Evolutionary conservation across 2,888 invertebrate species (phyloP), one percentile per base, ranked within the genome.

Genomic region (Venusia cambrica): DNA sequence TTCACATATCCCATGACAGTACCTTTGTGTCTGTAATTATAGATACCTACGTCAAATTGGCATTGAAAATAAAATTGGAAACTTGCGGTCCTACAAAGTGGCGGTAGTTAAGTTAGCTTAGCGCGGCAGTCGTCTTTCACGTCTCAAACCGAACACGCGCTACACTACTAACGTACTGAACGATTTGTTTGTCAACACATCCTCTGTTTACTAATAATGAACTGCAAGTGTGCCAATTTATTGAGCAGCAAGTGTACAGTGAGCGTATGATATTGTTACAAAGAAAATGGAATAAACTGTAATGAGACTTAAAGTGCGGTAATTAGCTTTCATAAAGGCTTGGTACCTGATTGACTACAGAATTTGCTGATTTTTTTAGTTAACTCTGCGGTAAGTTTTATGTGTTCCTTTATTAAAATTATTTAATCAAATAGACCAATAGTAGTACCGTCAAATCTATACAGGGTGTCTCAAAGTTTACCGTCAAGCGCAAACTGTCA

Each of bases 191-290:
- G 34, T 38, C 45, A 45, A 48, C 42, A 45, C 32, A 5, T 20
- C 8, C 5, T 20, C 9, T 35, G 35, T 40, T 62, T 60, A 57
- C 59, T 55, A 62, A 52, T 51, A n/a, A 59, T 56, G 55, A 38
- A 19, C 38, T 12, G 15, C 30, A 50, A 53, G 46, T 46, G 45
- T 43, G 61, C 54, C 58, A 54, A 45, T 38, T 55, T 28, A 32
- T 43, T 50, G 52, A 58, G 55, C 57, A 6, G 27, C 38, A 45
- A 44, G 43, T 53, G 45, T 58, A 49, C 15, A n/a, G 27, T 10
- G 16, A 13, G 5, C 9, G 5, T 24, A 5, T 24, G 14, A 24
- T 8, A 5, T 20, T 6, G 21, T 11, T 4, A 3, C 13, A 6
- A 12, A 11, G 12, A 26, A 26, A 19, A 28, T 5, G 18, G n/a